Percentiles rank a stretch among this genome's conserved stretches.
These are phyloP conservation scores for Caenorhabditis panamensis DNA, from an alignment of 2,888 invertebrate genomes.

Conservation along the genomic window DNA sequence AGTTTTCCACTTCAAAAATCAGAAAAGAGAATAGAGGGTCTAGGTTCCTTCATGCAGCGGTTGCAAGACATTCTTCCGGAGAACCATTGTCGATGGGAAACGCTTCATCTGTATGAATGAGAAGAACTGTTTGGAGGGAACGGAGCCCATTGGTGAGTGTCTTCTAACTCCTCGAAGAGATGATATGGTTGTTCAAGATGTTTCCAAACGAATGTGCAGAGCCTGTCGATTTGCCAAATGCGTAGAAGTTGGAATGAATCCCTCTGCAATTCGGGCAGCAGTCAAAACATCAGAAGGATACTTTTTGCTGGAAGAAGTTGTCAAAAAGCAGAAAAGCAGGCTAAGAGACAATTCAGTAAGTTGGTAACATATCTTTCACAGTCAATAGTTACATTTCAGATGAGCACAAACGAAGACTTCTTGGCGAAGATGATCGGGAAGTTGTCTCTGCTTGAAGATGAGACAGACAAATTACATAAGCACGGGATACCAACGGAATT, in stretches of 20 bases:
- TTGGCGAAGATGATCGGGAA: constrained; percentile 20
- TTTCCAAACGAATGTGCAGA: constrained; percentile 48
- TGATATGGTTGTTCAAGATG: too few species aligned
- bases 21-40: not conserved
- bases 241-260: constrained; percentile 43
- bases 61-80: constrained; percentile 58
- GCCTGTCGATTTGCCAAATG: constrained; percentile 60
- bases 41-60: constrained; percentile 63
- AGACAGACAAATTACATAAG: constrained; percentile 18
- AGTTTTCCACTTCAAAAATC: not conserved
- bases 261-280: constrained; percentile 42
- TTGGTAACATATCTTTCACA: not conserved
- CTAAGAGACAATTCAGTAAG: not conserved
- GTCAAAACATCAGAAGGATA: constrained; percentile 26
- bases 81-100: constrained; percentile 45
- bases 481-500: constrained; percentile 16
- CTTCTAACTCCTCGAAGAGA: not conserved
- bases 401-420: constrained; percentile 27
- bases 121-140: constrained; percentile 41
- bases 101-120: constrained; percentile 38
- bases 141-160: not conserved
- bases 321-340: constrained; percentile 18
- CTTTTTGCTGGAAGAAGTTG: constrained; percentile 18
- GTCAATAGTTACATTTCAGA: too few species aligned
- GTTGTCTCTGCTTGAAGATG: constrained; percentile 12